Conservation (phyloP, 2,113 vertebrate species). For the Cairina moschata region DNA sequence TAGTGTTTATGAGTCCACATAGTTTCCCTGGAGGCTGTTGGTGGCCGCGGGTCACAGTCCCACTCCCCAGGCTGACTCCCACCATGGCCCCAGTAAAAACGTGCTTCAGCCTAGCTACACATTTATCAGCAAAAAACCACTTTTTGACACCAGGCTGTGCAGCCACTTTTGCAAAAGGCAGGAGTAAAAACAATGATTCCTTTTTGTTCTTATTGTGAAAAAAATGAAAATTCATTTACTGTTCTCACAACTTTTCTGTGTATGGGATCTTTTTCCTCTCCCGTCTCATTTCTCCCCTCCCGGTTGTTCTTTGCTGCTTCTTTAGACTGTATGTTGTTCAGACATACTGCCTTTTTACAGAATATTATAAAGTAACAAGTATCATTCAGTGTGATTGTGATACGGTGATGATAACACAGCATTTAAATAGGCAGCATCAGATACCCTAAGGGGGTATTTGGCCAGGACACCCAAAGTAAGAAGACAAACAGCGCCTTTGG, state of each 20-base stretch:
- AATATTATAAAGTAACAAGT: neutral
- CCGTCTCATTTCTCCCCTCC: neutral
- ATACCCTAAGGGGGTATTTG: neutral
- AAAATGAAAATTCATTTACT: neutral
- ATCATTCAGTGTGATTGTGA: neutral
- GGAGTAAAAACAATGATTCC: neutral
- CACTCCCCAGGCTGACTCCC: fast-evolving
- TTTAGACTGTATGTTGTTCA: neutral
- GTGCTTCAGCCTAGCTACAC: neutral
- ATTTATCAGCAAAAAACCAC: neutral
- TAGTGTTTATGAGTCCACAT: neutral
- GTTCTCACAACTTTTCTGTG: neutral
- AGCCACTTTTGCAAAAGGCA: neutral
- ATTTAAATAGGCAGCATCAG: neutral
- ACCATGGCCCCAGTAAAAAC: fast-evolving
- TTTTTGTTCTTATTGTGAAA: neutral
- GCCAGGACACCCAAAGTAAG: neutral
- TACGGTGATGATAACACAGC: neutral
- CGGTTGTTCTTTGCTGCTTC: neutral
- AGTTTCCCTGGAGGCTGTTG: neutral
- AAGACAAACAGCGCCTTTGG: neutral
- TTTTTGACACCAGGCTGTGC: neutral
- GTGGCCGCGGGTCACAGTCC: fast-evolving
- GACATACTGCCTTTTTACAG: neutral
- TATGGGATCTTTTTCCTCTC: neutral